These are phyloP conservation scores for Phataginus tricuspis DNA, from an alignment of 2,797 vertebrate genomes.

Conservation along the genomic window DNA sequence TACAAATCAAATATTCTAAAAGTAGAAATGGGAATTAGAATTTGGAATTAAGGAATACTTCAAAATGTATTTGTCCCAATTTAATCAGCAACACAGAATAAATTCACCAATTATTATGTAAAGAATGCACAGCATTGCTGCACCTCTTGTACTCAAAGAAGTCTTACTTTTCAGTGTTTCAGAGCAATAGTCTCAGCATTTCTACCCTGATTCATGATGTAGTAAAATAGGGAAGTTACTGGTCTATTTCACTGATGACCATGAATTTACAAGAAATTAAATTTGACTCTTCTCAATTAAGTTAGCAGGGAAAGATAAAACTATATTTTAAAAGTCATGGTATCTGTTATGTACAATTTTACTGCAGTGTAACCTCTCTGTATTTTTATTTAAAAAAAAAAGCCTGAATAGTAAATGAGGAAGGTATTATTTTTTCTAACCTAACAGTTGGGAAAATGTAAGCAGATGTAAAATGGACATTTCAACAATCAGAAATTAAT, in stretches of 20 bases:
- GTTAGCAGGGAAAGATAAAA: constrained; percentile 37
- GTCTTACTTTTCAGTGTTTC: neutral
- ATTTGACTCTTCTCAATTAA: constrained; percentile 46
- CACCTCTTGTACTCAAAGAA: neutral
- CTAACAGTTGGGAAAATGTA: constrained; percentile 4
- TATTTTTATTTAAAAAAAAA: constrained; percentile 27
- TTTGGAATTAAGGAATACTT: neutral
- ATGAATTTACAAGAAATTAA: constrained; percentile 49
- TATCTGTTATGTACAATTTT: neutral
- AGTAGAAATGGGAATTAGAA: constrained; percentile 21
- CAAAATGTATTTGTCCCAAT: constrained; percentile 18
- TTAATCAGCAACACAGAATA: constrained; percentile 49
- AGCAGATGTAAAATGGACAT: neutral
- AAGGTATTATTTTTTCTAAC: constrained; percentile 9
- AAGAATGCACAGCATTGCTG: neutral
- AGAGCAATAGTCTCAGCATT: constrained; percentile 43
- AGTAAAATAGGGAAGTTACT: constrained; percentile 32
- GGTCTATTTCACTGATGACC: constrained; percentile 33
- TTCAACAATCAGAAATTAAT: constrained; percentile 25
- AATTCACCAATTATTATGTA: constrained; percentile 30
- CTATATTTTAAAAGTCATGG: neutral
- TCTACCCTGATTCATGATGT: constrained; percentile 19
- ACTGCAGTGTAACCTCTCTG: neutral
- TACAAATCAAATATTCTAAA: neutral
- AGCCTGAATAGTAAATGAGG: neutral